Evolutionary conservation across 2,113 vertebrate species (phyloP).

Genomic region (Rhinolophus ferrumequinum): DNA sequence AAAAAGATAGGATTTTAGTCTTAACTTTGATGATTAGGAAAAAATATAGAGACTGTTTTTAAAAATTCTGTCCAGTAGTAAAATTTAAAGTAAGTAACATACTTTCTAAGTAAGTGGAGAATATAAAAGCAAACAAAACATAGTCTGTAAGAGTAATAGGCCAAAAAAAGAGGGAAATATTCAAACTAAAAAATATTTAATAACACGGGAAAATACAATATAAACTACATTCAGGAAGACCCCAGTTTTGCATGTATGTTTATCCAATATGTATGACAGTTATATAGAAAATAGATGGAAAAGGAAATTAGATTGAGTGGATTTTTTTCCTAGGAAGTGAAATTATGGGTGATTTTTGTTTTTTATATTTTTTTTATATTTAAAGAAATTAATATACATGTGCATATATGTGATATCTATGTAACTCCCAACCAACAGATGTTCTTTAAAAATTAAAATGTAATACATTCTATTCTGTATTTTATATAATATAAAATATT

Average conservation of each 20-base stretch:
- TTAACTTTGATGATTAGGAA: conserved; percentile 16
- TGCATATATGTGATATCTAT: background rate
- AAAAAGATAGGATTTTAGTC: background rate
- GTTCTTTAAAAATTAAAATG: conserved; percentile 36
- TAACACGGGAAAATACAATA: background rate
- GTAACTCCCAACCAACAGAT: background rate
- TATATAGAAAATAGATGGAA: background rate
- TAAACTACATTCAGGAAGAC: background rate
- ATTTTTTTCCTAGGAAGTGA: background rate
- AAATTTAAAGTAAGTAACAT: conserved; percentile 35
- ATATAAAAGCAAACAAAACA: background rate
- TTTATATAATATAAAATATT: background rate
- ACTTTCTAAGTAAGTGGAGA: background rate
- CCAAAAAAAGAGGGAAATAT: background rate
- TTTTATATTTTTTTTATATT: conserved; percentile 11
- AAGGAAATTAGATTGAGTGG: background rate
- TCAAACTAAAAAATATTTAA: conserved; percentile 32
- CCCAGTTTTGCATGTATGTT: background rate
- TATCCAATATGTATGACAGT: background rate
- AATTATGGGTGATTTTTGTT: background rate
- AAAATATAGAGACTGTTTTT: conserved; percentile 16
- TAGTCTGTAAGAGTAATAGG: background rate
- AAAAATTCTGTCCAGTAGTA: background rate
- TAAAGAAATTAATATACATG: background rate
- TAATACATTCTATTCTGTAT: background rate